These are phyloP conservation scores for Drosophila navojoa DNA, from an alignment of 1,140 invertebrate species.

Conservation along the genomic window DNA sequence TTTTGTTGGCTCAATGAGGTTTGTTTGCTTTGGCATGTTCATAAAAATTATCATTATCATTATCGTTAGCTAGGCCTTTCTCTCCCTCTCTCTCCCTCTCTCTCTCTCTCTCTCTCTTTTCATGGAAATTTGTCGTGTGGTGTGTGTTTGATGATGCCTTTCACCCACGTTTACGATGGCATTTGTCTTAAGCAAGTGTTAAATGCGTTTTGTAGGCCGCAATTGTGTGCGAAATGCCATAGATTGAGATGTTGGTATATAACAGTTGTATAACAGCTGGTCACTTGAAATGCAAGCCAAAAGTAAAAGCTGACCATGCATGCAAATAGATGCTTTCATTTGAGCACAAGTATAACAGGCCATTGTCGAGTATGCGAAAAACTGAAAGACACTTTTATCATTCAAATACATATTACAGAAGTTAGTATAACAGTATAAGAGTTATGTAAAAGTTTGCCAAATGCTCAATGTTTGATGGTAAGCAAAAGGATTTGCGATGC, in stretches of 20 bases:
- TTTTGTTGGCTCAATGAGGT: conserved; percentile 55
- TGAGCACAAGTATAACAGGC: background rate
- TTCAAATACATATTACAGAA: background rate
- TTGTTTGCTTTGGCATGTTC: conserved; percentile 51
- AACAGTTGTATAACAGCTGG: conserved; percentile 34
- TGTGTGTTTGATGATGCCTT: conserved; percentile 44
- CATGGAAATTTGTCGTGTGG: conserved; percentile 45
- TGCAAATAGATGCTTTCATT: background rate
- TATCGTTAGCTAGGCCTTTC: conserved; percentile 56
- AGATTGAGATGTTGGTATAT: background rate
- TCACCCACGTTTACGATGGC: conserved; percentile 52
- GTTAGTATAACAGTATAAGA: background rate
- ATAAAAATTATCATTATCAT: conserved; percentile 79
- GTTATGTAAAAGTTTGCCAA: too few relatives aligned
- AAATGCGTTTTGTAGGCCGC: conserved; percentile 10
- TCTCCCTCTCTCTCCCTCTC: conserved; percentile 5
- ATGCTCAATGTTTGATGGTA: too few relatives aligned
- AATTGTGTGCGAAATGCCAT: conserved; percentile 8
- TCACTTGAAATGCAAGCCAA: background rate
- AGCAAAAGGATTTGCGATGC: too few relatives aligned
- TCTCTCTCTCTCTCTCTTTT: background rate
- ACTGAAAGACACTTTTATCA: background rate
- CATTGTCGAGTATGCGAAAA: background rate
- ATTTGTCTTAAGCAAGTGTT: conserved; percentile 8
- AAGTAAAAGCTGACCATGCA: background rate